phyloP scores from a whole-genome alignment of 2,888 invertebrate species.

The Strigamia crassipes region DNA sequence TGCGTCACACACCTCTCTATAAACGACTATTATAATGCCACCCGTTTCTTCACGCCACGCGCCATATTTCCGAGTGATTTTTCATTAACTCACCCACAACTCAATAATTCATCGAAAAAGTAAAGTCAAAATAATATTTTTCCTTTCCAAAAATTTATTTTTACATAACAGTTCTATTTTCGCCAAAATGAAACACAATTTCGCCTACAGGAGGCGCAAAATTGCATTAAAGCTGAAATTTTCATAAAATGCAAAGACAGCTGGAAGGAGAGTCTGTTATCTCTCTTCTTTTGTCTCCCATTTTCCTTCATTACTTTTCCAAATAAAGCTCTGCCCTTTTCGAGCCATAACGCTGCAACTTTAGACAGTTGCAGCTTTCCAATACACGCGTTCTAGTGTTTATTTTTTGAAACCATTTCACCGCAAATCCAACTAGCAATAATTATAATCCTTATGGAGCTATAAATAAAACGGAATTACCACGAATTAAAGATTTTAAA shows the following conservation, averaged over 20 bases:
- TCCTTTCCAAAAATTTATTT: background rate
- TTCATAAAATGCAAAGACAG: background rate
- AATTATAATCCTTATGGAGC: background rate
- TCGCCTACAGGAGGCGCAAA: background rate
- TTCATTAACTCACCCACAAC: conserved; percentile 38
- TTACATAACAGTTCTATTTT: background rate
- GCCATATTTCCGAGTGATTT: conserved; percentile 17
- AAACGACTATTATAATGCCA: conserved; percentile 20
- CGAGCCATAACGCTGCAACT: background rate
- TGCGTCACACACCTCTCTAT: conserved; percentile 9
- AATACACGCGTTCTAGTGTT: background rate
- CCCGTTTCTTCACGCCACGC: background rate
- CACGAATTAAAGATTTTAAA: background rate
- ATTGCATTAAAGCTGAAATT: background rate
- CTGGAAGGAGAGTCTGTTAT: background rate
- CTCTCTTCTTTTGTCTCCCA: background rate
- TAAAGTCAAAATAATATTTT: background rate
- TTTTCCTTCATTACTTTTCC: conserved; percentile 29
- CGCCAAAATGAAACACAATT: background rate
- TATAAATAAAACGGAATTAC: background rate
- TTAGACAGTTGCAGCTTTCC: background rate
- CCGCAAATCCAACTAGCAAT: background rate
- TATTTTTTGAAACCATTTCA: background rate
- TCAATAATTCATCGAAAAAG: conserved; percentile 8
- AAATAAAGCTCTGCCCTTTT: background rate